Evolutionary conservation across 2,888 invertebrate species (phyloP).

Genomic region (Nomada fucata): DNA sequence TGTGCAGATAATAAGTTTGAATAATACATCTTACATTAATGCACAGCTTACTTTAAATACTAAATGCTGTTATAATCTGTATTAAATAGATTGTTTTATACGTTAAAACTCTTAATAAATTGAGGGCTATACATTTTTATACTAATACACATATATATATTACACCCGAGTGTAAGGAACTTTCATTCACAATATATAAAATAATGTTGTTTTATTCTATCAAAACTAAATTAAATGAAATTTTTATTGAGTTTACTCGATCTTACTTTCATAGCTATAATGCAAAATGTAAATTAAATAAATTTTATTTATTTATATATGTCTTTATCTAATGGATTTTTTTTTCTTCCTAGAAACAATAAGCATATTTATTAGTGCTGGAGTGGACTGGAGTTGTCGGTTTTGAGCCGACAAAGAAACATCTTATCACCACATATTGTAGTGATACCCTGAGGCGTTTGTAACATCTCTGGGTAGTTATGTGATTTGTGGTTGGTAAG

Average conservation of each 20-base stretch:
- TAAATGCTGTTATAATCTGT: background rate
- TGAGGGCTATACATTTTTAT: background rate
- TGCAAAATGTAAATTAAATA: background rate
- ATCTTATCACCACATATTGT: slow-evolving; percentile 75
- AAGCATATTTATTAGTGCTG: slow-evolving; percentile 77
- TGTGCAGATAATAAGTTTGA: background rate
- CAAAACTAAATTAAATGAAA: background rate
- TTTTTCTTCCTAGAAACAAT: slow-evolving; percentile 68
- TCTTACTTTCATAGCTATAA: background rate
- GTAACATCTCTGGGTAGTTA: slow-evolving; percentile 83
- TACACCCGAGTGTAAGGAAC: background rate
- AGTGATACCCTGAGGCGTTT: slow-evolving; percentile 80
- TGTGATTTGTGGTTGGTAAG: slow-evolving; percentile 84
- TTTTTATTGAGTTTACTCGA: background rate
- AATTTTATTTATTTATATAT: no score
- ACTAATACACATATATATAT: background rate
- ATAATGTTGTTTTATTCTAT: slow-evolving; percentile 25
- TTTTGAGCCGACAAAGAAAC: slow-evolving; percentile 74
- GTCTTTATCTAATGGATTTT: slow-evolving; percentile 27
- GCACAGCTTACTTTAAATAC: no score
- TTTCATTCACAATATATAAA: background rate
- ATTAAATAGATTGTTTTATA: background rate
- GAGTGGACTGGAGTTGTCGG: slow-evolving; percentile 79
- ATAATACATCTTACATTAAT: background rate
- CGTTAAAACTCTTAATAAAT: background rate